phyloP scores from a whole-genome alignment of 2,888 invertebrate genomes.

The Lepas anatifera region DNA sequence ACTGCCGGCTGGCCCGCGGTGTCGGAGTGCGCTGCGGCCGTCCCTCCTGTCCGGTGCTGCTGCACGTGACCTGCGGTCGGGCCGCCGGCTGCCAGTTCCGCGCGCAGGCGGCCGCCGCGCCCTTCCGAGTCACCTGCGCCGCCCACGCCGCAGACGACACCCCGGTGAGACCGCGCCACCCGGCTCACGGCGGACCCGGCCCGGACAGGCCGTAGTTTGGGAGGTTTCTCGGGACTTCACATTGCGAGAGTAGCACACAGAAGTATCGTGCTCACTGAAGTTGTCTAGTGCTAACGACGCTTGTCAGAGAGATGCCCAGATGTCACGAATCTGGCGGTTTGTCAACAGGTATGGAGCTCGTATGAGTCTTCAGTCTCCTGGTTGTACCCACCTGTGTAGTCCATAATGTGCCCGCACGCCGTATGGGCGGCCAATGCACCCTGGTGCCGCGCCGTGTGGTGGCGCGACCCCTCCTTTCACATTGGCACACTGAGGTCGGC shows the following conservation, averaged over 20 bases:
- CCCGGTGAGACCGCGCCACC: not conserved
- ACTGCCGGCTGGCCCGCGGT: not conserved
- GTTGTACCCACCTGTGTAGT: too few relatives aligned
- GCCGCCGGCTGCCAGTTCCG: not conserved
- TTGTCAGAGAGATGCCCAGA: too few relatives aligned
- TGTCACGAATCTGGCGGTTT: too few relatives aligned
- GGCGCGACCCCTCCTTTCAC: not conserved
- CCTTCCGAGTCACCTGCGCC: not conserved
- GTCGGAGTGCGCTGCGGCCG: constrained; percentile 1
- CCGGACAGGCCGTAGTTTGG: too few relatives aligned
- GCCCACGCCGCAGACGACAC: not conserved
- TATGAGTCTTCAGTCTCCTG: too few relatives aligned
- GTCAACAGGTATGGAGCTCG: too few relatives aligned
- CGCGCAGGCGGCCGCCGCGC: not conserved
- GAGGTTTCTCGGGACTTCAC: too few relatives aligned
- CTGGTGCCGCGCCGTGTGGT: not conserved
- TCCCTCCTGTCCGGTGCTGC: not conserved
- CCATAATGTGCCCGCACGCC: too few relatives aligned
- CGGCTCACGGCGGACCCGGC: not conserved
- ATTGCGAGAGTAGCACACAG: too few relatives aligned
- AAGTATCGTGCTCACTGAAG: too few relatives aligned
- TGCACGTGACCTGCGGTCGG: not conserved
- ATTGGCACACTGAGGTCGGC: not conserved
- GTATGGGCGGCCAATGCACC: not conserved
- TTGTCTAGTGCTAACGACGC: too few relatives aligned